Base-by-base conservation (phyloP, 1,140 invertebrate species). In the Apocrypta bakeri region DNA sequence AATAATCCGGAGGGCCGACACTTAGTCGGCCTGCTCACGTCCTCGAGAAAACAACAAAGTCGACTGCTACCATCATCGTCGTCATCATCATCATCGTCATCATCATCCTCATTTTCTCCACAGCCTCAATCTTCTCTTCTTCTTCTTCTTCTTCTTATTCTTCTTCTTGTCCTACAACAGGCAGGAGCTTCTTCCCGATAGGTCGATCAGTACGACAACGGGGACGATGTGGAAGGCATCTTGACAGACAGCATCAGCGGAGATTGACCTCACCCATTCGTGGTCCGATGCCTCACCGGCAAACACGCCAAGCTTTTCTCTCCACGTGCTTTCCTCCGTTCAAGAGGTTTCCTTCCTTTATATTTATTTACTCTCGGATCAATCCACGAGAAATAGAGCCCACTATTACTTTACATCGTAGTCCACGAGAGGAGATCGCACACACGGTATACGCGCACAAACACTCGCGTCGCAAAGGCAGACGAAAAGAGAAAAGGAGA, bases 241-340 rank as follows among this genome's bases (percentile, higher is more conserved):
- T 40, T 25, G n/a, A 79, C 64, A n/a, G 66, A 64, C 27, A 27
- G 29, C 25, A 40, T 69, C 24, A 31, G 33, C 78, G 78, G 78
- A 66, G 78, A 79, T 79, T 79, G 78, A 79, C 78, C 42, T 73
- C 71, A 37, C 69, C 29, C 69, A 33, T 14, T 31, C n/a, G 69
- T 40, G 11, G 12, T 12, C 69, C 69, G 33, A 9, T 14, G 33
- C 69, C 27, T 64, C 66, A 29, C 63, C 68, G 25, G 14, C 68
- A 33, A 37, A n/a, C 68, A 14, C 27, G 17, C 29, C 66, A 48
- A 48, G 68, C 31, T 29, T 31, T 21, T 33, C 27, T 71, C 68
- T 21, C 68, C 29, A 37, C 68, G 29, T 37, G 31, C 68, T 3
- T 69, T 29, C 25, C 66, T 69, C 29, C 29, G 12, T 11, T 0